Evolutionary conservation across 2,888 invertebrate genomes (phyloP).

Genomic region (Coenonympha glycerion): DNA sequence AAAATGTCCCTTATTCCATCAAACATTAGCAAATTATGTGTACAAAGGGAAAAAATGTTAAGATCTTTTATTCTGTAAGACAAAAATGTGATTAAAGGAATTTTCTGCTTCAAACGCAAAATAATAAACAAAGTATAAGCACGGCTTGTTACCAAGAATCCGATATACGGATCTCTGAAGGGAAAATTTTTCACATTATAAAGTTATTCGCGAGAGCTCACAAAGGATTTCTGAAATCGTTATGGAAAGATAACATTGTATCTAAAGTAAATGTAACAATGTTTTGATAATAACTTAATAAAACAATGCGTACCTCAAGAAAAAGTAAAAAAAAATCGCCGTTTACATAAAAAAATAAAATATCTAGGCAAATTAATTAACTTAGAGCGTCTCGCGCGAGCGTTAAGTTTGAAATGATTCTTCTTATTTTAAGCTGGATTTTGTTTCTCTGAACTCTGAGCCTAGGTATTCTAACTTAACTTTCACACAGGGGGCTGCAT

Average conservation of each 20-base stretch:
- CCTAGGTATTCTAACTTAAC: too few species aligned
- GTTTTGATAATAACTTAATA: too few species aligned
- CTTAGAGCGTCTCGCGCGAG: too few species aligned
- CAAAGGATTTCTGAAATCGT: conserved; percentile 10
- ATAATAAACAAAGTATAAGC: conserved; percentile 7
- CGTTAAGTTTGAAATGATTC: too few species aligned
- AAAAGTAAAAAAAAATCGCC: too few species aligned
- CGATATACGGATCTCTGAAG: background rate
- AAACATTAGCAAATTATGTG: background rate
- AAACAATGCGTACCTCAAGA: too few species aligned
- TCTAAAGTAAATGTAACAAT: background rate
- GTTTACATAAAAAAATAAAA: too few species aligned
- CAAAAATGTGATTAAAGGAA: conserved; percentile 4
- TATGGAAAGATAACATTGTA: conserved; percentile 3
- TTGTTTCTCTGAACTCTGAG: too few species aligned
- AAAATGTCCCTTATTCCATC: background rate
- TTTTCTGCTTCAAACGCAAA: conserved; percentile 4
- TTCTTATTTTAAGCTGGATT: too few species aligned
- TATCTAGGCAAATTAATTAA: too few species aligned
- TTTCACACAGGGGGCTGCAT: too few species aligned
- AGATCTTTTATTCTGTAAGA: conserved; percentile 1
- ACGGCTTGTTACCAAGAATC: background rate
- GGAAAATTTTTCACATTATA: conserved; percentile 8
- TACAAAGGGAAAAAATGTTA: conserved; percentile 6
- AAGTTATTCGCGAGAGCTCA: conserved; percentile 10